These are phyloP conservation scores for Graptemys geographica DNA, from an alignment of 2,797 vertebrate genomes.

Conservation along the genomic window DNA sequence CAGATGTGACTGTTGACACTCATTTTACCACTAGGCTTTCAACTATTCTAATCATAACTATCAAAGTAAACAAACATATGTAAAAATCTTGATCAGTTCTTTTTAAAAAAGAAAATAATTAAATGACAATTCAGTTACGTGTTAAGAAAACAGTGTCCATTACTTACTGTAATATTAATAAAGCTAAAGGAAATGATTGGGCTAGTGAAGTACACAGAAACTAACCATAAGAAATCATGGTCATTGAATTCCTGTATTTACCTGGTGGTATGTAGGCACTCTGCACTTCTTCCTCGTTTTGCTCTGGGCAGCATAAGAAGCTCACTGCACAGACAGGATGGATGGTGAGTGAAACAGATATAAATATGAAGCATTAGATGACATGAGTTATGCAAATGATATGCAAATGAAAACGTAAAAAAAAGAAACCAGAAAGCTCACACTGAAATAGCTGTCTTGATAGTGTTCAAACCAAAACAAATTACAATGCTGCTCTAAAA, in stretches of 20 bases:
- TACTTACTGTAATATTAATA: constrained; percentile 7
- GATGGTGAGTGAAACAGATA: constrained; percentile 86
- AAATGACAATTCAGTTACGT: constrained; percentile 33
- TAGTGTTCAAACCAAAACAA: constrained; percentile 59
- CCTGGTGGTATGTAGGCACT: constrained; percentile 99
- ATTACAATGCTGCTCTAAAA: constrained; percentile 56
- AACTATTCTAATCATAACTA: not conserved
- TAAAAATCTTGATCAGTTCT: not conserved
- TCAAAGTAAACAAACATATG: not conserved
- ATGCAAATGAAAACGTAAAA: constrained; percentile 84
- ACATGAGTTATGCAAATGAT: constrained; percentile 82
- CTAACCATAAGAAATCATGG: constrained; percentile 61
- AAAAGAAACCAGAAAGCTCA: constrained; percentile 80
- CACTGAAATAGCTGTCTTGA: constrained; percentile 69
- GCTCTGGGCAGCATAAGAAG: constrained; percentile 98
- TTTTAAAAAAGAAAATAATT: not conserved
- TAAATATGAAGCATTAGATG: constrained; percentile 89
- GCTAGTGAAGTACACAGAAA: constrained; percentile 61
- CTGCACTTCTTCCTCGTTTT: constrained; percentile 98
- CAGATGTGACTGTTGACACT: not conserved
- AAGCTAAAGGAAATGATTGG: not conserved
- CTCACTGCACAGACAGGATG: constrained; percentile 96
- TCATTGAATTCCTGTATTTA: constrained; percentile 86
- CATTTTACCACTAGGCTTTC: not conserved
- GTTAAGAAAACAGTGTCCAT: not conserved